A percentile compares a stretch with the other conserved stretches of the same genome.
Conservation (phyloP, 64 coral and sea anemone species). For the Dendrophyllia cribrosa region DNA sequence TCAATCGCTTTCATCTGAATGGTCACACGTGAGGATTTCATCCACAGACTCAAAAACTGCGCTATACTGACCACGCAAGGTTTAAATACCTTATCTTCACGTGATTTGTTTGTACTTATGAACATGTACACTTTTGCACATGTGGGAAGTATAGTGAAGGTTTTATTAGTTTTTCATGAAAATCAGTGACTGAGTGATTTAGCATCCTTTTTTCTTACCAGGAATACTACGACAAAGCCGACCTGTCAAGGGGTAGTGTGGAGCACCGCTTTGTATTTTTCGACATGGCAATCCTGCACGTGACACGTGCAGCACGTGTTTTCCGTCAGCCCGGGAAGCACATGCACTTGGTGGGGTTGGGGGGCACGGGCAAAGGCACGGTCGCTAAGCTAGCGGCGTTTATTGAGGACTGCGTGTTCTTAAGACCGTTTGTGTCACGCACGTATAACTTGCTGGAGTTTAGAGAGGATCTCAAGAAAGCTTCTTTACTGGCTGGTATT, state of each 20-base stretch:
- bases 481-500: conserved; percentile 68
- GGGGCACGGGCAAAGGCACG: conserved; percentile 93
- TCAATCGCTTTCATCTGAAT: too few relatives aligned
- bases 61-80: too few relatives aligned
- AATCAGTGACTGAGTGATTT: not conserved
- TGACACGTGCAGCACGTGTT: conserved; percentile 94
- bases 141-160: not conserved
- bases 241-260: conserved; percentile 78
- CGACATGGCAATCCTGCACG: conserved; percentile 91
- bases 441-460: conserved; percentile 83
- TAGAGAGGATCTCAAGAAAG: conserved; percentile 92
- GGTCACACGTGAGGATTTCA: too few relatives aligned
- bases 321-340: conserved; percentile 93
- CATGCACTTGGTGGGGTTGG: conserved; percentile 90
- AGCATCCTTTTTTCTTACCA: not conserved
- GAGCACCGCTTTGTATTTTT: conserved; percentile 98
- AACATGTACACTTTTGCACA: too few relatives aligned
- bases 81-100: too few relatives aligned
- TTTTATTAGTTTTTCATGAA: not conserved
- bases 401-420: conserved; percentile 86
- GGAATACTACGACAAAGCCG: conserved; percentile 93
- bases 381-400: conserved; percentile 94
- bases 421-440: conserved; percentile 68
- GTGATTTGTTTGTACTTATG: too few relatives aligned
- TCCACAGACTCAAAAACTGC: too few relatives aligned